A percentile compares a stretch with the other conserved stretches of the same genome.
Evolutionary conservation across 2,113 vertebrate species (phyloP).

Genomic region (Dolichotis patagonum): DNA sequence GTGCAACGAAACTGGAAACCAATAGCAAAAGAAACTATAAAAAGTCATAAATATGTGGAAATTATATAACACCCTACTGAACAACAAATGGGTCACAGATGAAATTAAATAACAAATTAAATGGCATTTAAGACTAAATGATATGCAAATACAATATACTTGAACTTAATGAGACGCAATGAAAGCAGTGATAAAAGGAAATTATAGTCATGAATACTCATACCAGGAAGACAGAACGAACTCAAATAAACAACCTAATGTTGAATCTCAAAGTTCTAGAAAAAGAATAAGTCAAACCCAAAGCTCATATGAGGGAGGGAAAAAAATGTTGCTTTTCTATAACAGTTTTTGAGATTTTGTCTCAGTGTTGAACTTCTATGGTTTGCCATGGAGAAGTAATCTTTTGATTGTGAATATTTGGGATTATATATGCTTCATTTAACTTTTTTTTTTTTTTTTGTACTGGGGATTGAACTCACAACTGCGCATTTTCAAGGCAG

Average conservation of each 20-base stretch:
- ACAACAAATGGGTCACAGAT: not conserved
- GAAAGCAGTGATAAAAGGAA: too few relatives aligned
- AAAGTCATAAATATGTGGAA: not conserved
- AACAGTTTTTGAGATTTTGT: not conserved
- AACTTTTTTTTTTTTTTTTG: too few relatives aligned
- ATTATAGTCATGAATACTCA: too few relatives aligned
- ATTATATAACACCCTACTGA: not conserved
- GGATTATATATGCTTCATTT: not conserved
- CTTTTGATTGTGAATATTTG: not conserved
- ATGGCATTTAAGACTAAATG: too few relatives aligned
- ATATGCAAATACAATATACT: too few relatives aligned
- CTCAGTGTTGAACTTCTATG: not conserved
- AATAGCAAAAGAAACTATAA: not conserved
- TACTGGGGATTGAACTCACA: too few relatives aligned
- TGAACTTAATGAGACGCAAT: too few relatives aligned
- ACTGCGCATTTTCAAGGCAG: too few relatives aligned
- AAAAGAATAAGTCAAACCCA: too few relatives aligned
- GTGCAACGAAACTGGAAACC: not conserved
- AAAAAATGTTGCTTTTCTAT: not conserved
- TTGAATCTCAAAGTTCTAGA: too few relatives aligned
- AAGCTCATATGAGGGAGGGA: not conserved
- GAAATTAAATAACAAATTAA: not conserved
- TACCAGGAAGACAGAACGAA: too few relatives aligned
- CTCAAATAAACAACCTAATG: too few relatives aligned
- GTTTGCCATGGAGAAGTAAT: not conserved